Evolutionary conservation across 1,140 invertebrate genomes (phyloP).

Genomic region (Zophobas morio): DNA sequence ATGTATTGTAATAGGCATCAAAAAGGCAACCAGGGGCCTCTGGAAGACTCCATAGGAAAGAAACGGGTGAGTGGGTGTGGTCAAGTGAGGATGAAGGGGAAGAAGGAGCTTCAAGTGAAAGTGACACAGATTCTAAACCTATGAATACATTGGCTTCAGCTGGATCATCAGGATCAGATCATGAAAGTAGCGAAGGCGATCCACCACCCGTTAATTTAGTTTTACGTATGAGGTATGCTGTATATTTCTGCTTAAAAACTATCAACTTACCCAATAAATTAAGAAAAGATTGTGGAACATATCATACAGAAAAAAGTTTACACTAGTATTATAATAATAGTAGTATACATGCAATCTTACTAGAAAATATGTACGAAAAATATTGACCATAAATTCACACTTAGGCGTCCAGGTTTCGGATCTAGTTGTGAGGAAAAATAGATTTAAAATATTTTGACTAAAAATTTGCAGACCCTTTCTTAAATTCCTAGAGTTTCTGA

Average conservation of each 20-base stretch:
- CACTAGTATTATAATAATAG: too few species aligned
- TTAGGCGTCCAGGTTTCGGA: too few species aligned
- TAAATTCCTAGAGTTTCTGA: too few species aligned
- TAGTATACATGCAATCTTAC: too few species aligned
- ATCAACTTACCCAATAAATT: too few species aligned
- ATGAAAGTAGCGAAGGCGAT: constrained; percentile 71
- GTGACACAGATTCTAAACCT: constrained; percentile 70
- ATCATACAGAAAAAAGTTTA: too few species aligned
- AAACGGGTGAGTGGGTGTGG: constrained; percentile 99
- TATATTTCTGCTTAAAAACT: background rate
- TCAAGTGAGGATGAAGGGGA: constrained; percentile 92
- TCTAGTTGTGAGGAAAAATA: too few species aligned
- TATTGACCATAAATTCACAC: too few species aligned
- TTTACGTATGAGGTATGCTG: constrained; percentile 78
- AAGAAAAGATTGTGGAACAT: too few species aligned
- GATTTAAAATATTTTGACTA: too few species aligned
- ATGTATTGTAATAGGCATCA: constrained; percentile 72
- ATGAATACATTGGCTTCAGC: constrained; percentile 78
- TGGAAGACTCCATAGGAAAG: constrained; percentile 91
- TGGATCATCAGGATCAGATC: constrained; percentile 91
- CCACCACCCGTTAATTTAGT: constrained; percentile 79
- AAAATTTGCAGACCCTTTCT: too few species aligned
- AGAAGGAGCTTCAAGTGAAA: constrained; percentile 73
- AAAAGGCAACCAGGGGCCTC: constrained; percentile 91
- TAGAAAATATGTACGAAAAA: too few species aligned